Conservation (phyloP, 2,113 vertebrate species). For the Cottus gobio region DNA sequence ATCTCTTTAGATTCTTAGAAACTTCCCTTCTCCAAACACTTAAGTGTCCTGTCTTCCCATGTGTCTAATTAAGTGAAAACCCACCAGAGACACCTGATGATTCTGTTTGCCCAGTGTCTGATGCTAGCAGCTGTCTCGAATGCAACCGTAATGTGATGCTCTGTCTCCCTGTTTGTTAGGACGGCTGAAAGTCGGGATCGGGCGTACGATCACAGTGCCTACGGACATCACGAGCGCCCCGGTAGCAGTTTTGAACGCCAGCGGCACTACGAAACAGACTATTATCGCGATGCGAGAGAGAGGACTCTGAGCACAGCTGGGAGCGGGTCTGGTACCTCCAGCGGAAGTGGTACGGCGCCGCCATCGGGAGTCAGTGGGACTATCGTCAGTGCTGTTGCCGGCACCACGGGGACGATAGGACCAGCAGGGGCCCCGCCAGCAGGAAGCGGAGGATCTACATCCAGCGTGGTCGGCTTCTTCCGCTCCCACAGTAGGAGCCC, state of each 20-base stretch:
- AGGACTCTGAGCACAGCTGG: constrained; percentile 88
- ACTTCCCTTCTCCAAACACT: constrained; percentile 29
- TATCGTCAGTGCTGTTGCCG: constrained; percentile 72
- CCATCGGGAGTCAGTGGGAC: constrained; percentile 85
- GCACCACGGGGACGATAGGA: constrained; percentile 86
- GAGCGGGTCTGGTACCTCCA: constrained; percentile 65
- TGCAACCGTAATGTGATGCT: constrained; percentile 55
- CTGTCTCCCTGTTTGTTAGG: constrained; percentile 84
- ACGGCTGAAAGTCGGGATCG: constrained; percentile 97
- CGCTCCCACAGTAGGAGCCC: constrained; percentile 97
- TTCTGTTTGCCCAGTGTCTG: constrained; percentile 38
- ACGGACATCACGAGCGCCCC: constrained; percentile 98
- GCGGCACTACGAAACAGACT: constrained; percentile 98
- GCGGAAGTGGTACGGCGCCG: constrained; percentile 71
- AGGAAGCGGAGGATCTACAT: constrained; percentile 72
- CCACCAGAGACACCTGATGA: constrained; percentile 33
- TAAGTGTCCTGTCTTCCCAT: constrained; percentile 26
- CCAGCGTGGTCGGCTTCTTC: constrained; percentile 89
- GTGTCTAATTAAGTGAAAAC: constrained; percentile 34
- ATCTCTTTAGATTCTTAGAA: constrained; percentile 18
- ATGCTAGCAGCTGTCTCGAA: constrained; percentile 16
- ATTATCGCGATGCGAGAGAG: constrained; percentile 95
- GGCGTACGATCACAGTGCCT: constrained; percentile 97
- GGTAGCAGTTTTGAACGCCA: constrained; percentile 96
- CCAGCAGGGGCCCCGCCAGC: constrained; percentile 55